Evolutionary conservation across 1,140 invertebrate species (phyloP), one percentile per base, ranked within the genome.

Genomic region (Homarus americanus): DNA sequence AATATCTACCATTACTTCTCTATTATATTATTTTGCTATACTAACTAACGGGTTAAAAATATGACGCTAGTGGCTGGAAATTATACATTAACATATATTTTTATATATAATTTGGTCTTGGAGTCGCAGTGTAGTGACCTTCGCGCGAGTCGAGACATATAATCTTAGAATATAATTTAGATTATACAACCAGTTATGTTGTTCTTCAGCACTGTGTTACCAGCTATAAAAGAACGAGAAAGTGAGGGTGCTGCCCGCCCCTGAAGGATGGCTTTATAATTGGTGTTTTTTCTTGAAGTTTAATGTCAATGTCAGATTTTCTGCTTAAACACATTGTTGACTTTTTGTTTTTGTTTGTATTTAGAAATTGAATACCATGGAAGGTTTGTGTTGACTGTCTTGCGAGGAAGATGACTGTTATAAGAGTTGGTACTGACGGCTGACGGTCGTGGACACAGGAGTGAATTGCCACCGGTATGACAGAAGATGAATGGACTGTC

Each of bases 71-170:
- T 32, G 63, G 63, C 63, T 69, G n/a, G 63, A 69, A 69, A 69
- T 69, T 69, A 69, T 69, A 69, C n/a, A 69, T 69, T 69, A 69
- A 69, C 63, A 69, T 69, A 69, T 69, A 69, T 69, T 69, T 69
- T 69, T 69, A 69, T 69, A 69, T 69, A 69, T 69, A 69, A 69
- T 69, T 69, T 32, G 17, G 17, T 32, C 28, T 28, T 28, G 63
- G 63, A 32, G 63, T 69, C n/a, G 63, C 24, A 32, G 63, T 69
- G 63, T n/a, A 69, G n/a, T 69, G 63, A 32, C 63, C 63, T 32
- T 69, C 63, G n/a, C n/a, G 3, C 63, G n/a, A 15, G 58, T 63
- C 58, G 44, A 69, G 63, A 2, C 7, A 32, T 69, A 69, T 69
- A 69, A 69, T 69, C 63, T 69, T 2, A 32, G 63, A 9, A 69